Evolutionary conservation across 2,888 invertebrate genomes (phyloP).

Genomic region (Tipula vernalis): DNA sequence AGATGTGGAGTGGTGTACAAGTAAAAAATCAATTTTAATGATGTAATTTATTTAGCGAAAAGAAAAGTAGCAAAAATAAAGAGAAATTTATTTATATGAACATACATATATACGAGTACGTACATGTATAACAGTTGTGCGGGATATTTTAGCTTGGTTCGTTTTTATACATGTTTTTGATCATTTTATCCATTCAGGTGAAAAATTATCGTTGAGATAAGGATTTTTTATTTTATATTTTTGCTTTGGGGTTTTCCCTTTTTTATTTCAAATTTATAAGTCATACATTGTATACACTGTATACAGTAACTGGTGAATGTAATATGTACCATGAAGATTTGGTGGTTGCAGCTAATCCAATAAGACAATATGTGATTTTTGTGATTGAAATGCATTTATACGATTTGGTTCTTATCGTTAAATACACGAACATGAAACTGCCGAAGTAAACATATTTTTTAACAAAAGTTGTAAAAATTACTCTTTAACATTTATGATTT

Average conservation of each 20-base stretch:
- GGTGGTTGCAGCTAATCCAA: no score
- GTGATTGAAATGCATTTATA: no score
- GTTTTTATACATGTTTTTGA: neutral
- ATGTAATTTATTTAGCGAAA: slow-evolving; percentile 1
- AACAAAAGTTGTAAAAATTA: no score
- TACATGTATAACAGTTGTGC: neutral
- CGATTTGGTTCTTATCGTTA: no score
- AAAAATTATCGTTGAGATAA: neutral
- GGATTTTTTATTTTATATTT: neutral
- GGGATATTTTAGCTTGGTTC: neutral
- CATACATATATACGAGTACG: neutral
- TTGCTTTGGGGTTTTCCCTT: neutral
- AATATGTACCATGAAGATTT: no score
- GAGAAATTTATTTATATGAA: neutral
- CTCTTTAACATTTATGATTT: no score
- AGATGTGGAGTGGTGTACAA: neutral
- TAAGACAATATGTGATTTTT: no score
- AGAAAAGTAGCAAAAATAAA: neutral
- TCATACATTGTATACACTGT: no score
- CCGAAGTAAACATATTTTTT: no score
- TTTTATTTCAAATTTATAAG: no score
- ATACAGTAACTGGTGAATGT: no score
- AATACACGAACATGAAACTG: no score
- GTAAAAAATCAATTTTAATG: neutral
- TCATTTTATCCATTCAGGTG: neutral